A percentile compares a stretch with the other conserved stretches of the same genome.
Evolutionary conservation across 37 sponge, comb jelly and placozoan species (phyloP).

Genomic region (Diacarnus erythraeanus): DNA sequence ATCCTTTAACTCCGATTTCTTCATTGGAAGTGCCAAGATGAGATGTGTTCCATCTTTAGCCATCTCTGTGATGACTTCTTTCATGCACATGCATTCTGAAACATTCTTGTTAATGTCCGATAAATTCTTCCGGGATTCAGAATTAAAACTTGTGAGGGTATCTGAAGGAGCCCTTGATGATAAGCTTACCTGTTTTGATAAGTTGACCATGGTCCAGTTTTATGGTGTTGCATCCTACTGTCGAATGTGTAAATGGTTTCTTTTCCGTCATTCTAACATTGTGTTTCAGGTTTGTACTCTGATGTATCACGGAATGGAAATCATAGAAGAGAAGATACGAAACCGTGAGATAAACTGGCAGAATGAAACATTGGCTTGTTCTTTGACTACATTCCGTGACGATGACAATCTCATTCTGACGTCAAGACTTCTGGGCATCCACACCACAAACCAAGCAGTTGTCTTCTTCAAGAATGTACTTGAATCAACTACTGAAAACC

Average conservation of each 20-base stretch:
- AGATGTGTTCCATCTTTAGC: slow-evolving; percentile 1
- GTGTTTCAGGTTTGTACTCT: not conserved
- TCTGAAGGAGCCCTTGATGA: not conserved
- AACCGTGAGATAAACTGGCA: not conserved
- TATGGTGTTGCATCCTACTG: slow-evolving; percentile 11
- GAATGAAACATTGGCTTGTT: not conserved
- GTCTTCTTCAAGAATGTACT: slow-evolving; percentile 7
- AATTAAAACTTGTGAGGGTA: not conserved
- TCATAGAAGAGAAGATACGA: slow-evolving; percentile 18
- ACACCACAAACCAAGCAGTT: not conserved
- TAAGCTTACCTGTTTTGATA: slow-evolving; percentile 14
- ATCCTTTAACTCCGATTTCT: not conserved
- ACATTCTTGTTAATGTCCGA: slow-evolving; percentile 9
- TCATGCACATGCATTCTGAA: slow-evolving; percentile 5
- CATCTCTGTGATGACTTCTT: slow-evolving; percentile 3
- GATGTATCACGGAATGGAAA: not conserved
- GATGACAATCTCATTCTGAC: not conserved
- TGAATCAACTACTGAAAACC: not conserved
- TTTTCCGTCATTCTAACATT: not conserved
- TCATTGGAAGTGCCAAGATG: not conserved
- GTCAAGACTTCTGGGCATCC: not conserved
- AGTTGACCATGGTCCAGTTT: not conserved
- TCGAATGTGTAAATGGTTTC: not conserved
- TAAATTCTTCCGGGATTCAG: slow-evolving; percentile 23
- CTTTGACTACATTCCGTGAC: not conserved